Percentiles rank a stretch among this genome's conserved stretches.
Conservation (phyloP, 2,797 vertebrate genomes). For the Iguana delicatissima region DNA sequence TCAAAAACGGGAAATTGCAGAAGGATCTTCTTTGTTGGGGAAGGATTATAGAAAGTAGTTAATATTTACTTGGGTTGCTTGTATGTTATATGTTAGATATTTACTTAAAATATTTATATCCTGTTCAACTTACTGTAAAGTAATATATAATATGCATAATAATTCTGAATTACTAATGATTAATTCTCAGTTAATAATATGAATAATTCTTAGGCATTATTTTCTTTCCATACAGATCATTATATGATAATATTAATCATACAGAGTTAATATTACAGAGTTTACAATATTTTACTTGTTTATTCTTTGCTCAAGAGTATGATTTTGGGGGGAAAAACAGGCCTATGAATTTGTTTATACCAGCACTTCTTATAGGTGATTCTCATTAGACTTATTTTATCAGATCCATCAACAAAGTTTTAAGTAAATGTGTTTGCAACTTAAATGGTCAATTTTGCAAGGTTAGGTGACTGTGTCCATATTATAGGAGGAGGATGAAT, state of each 20-base stretch:
- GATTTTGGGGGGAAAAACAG: neutral
- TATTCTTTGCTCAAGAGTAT: neutral
- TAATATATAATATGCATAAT: neutral
- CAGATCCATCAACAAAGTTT: neutral
- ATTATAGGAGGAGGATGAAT: neutral
- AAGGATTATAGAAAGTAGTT: slow-evolving; percentile 14
- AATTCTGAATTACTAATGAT: neutral
- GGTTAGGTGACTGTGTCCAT: neutral
- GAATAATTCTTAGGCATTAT: neutral
- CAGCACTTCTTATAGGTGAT: neutral
- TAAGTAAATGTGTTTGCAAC: neutral
- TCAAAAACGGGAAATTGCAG: slow-evolving; percentile 56
- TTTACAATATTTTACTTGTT: neutral
- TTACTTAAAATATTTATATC: neutral
- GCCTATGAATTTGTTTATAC: accelerated
- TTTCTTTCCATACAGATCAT: accelerated
- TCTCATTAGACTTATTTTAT: neutral
- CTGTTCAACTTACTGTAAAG: neutral
- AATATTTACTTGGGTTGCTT: neutral
- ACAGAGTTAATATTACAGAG: neutral
- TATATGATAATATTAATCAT: accelerated
- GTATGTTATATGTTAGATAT: neutral
- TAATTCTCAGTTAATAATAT: neutral
- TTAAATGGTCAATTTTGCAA: neutral
- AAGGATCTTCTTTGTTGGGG: slow-evolving; percentile 20